Conservation (phyloP, 2,797 vertebrate species). For the Pygocentrus nattereri region DNA sequence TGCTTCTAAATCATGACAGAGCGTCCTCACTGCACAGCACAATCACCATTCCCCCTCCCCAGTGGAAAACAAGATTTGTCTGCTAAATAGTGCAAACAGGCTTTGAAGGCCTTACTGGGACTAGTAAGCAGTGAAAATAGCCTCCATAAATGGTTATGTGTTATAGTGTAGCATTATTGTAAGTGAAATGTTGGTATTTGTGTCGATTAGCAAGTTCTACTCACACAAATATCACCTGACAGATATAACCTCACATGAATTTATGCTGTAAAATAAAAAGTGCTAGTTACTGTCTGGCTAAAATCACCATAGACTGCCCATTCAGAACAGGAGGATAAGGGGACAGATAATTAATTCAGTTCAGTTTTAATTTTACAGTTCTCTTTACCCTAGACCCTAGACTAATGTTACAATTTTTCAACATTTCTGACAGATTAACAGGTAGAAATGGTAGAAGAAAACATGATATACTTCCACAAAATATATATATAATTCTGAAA, state of each 20-base stretch:
- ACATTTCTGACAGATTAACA: too few species aligned
- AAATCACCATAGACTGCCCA: too few species aligned
- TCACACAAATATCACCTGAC: not conserved
- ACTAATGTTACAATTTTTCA: too few species aligned
- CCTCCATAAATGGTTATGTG: conserved; percentile 9
- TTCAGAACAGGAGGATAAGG: too few species aligned
- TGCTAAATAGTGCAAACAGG: conserved; percentile 33
- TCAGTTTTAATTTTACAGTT: too few species aligned
- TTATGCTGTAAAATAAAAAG: not conserved
- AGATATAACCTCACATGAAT: not conserved
- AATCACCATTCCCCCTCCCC: conserved; percentile 9
- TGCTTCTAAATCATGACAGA: too few species aligned
- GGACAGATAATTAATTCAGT: too few species aligned
- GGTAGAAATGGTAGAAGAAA: too few species aligned
- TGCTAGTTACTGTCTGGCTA: too few species aligned
- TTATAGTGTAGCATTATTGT: not conserved
- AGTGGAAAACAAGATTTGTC: conserved; percentile 33
- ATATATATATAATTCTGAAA: too few species aligned
- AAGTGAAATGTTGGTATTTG: not conserved
- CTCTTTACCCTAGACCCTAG: too few species aligned
- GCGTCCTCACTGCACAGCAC: conserved; percentile 20
- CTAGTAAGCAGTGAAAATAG: conserved; percentile 16
- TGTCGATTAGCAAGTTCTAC: not conserved
- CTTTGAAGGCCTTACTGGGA: conserved; percentile 21
- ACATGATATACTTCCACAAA: too few species aligned